phyloP scores from a whole-genome alignment of 1,140 invertebrate genomes.

The Saccostrea glomerata region DNA sequence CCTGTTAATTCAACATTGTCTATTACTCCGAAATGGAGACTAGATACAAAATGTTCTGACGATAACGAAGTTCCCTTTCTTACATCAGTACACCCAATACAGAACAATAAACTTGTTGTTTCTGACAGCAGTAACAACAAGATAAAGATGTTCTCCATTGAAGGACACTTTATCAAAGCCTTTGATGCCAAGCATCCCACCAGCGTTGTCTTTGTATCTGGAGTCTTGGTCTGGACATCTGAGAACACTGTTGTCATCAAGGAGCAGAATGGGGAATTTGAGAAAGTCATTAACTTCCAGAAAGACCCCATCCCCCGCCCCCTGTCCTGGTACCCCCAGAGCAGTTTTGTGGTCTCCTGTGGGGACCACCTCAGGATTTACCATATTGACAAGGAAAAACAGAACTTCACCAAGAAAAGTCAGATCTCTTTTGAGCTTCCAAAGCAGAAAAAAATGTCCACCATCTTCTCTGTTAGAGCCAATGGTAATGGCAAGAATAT shows the following conservation, averaged over 20 bases:
- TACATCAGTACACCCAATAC: slow-evolving; percentile 23
- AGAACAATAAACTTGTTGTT: slow-evolving; percentile 26
- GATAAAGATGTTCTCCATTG: slow-evolving; percentile 44
- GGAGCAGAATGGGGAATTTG: slow-evolving; percentile 14
- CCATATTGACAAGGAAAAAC: slow-evolving; percentile 38
- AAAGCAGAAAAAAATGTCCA: background rate
- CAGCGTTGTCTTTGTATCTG: slow-evolving; percentile 40
- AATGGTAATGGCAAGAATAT: slow-evolving; percentile 16
- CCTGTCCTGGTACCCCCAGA: slow-evolving; percentile 26
- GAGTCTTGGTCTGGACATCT: slow-evolving; percentile 28
- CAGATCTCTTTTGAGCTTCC: slow-evolving; percentile 2
- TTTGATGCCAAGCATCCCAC: slow-evolving; percentile 42
- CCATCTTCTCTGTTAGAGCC: background rate
- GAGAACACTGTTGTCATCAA: slow-evolving; percentile 33
- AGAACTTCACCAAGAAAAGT: slow-evolving; percentile 13
- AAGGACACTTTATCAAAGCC: slow-evolving; percentile 38
- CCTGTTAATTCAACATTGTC: slow-evolving; percentile 6
- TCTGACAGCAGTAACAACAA: slow-evolving; percentile 48
- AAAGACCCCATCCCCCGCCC: slow-evolving; percentile 12
- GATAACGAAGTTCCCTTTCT: slow-evolving; percentile 38
- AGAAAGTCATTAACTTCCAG: slow-evolving; percentile 23
- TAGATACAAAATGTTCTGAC: slow-evolving; percentile 13
- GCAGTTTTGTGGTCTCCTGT: slow-evolving; percentile 23
- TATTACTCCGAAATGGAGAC: slow-evolving; percentile 43
- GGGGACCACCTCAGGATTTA: slow-evolving; percentile 38